phyloP scores from a whole-genome alignment of 1,140 invertebrate genomes.

The Gryllus bimaculatus region DNA sequence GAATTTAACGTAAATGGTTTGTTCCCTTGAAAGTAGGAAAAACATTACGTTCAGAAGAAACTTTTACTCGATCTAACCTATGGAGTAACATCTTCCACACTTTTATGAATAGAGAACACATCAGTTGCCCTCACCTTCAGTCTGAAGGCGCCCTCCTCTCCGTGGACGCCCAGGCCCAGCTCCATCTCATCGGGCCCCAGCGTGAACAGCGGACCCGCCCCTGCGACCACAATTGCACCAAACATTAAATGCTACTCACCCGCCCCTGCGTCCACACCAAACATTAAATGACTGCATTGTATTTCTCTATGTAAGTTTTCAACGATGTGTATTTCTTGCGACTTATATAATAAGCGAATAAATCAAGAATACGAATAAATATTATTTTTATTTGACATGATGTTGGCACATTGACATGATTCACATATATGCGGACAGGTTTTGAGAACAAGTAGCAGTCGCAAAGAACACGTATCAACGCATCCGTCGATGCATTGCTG shows the following conservation, averaged over 20 bases:
- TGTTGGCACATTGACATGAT: too few species aligned
- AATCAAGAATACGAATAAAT: too few species aligned
- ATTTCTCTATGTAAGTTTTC: too few species aligned
- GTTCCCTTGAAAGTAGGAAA: not conserved
- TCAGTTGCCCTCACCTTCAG: constrained; percentile 41
- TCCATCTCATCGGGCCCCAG: constrained; percentile 61
- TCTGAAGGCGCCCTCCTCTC: constrained; percentile 70
- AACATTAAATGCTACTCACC: constrained; percentile 22
- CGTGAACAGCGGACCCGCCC: constrained; percentile 50
- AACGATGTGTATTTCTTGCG: too few species aligned
- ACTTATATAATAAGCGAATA: too few species aligned
- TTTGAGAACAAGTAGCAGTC: too few species aligned
- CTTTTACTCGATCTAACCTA: not conserved
- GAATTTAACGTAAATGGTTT: not conserved
- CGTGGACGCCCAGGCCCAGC: constrained; percentile 75
- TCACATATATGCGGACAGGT: too few species aligned
- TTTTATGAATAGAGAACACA: not conserved
- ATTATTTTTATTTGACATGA: too few species aligned
- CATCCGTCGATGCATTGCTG: too few species aligned
- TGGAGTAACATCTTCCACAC: not conserved
- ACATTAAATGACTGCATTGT: not conserved
- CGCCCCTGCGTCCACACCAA: constrained; percentile 30
- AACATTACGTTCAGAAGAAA: not conserved
- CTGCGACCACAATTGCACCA: constrained; percentile 27
- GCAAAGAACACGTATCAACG: too few species aligned